A percentile compares a stretch with the other conserved stretches of the same genome.
Evolutionary conservation across 2,888 invertebrate genomes (phyloP).

Genomic region (Rotaria sp.): DNA sequence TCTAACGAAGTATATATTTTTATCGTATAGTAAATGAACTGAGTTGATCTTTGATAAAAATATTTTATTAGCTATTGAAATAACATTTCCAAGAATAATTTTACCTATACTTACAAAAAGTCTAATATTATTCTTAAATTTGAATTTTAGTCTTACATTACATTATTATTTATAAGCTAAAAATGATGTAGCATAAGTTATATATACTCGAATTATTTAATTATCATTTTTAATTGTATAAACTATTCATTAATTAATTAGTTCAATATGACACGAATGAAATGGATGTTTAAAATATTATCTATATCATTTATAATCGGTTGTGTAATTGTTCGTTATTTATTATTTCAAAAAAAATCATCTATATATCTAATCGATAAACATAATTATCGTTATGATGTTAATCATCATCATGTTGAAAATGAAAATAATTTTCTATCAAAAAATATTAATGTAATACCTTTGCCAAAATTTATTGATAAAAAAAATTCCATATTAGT

Average conservation of each 20-base stretch:
- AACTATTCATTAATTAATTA: neutral
- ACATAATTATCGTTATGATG: neutral
- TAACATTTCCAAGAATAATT: no score
- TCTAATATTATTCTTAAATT: no score
- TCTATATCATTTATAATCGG: neutral
- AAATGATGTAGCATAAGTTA: no score
- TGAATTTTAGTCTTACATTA: no score
- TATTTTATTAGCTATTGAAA: no score
- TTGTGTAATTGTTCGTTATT: neutral
- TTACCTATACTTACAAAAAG: no score
- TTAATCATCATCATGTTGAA: neutral
- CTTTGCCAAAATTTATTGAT: neutral
- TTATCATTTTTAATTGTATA: neutral
- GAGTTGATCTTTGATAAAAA: no score
- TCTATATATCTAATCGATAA: no score
- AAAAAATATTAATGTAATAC: neutral
- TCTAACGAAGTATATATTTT: no score
- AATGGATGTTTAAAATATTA: neutral
- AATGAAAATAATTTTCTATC: neutral
- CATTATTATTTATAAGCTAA: no score
- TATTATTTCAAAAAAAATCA: neutral
- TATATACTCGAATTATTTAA: neutral
- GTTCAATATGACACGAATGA: neutral
- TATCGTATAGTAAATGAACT: no score
- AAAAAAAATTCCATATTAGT: neutral